phyloP scores from a whole-genome alignment of 2,888 invertebrate genomes.

The Microlaimidae sp. region DNA sequence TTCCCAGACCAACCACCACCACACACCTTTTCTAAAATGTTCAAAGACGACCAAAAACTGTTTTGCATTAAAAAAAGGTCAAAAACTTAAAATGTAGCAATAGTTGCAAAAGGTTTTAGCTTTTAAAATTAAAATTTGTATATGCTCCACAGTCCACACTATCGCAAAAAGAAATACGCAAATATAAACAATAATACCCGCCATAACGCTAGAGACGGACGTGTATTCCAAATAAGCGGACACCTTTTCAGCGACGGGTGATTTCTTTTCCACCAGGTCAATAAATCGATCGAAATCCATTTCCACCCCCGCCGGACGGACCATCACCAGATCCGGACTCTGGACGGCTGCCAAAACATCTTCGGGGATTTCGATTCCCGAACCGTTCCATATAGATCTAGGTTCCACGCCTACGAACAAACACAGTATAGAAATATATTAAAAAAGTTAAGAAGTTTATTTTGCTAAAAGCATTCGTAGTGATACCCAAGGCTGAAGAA shows the following conservation, averaged over 20 bases:
- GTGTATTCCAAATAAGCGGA: conserved; percentile 37
- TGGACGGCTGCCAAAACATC: conserved; percentile 24
- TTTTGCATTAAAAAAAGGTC: too few relatives aligned
- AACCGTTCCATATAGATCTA: conserved; percentile 28
- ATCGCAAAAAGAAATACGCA: neutral
- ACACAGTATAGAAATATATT: neutral
- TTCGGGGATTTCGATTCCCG: conserved; percentile 19
- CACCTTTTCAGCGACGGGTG: conserved; percentile 19
- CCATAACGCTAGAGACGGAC: too few relatives aligned
- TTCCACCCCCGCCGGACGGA: conserved; percentile 32
- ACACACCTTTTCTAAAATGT: too few relatives aligned
- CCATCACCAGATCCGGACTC: conserved; percentile 35
- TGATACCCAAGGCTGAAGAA: too few relatives aligned
- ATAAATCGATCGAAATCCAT: conserved; percentile 33
- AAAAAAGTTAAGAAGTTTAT: too few relatives aligned
- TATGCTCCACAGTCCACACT: too few relatives aligned
- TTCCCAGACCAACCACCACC: too few relatives aligned
- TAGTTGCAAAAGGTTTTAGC: too few relatives aligned
- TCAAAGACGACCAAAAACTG: too few relatives aligned
- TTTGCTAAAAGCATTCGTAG: too few relatives aligned
- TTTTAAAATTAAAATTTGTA: too few relatives aligned
- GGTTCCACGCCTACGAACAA: conserved; percentile 31
- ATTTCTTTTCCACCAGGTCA: conserved; percentile 27
- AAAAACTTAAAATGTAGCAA: too few relatives aligned
- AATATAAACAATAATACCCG: neutral